A percentile compares a stretch with the other conserved stretches of the same genome.
Conservation (phyloP, 2,888 invertebrate genomes). For the Mythimna lalbum region DNA sequence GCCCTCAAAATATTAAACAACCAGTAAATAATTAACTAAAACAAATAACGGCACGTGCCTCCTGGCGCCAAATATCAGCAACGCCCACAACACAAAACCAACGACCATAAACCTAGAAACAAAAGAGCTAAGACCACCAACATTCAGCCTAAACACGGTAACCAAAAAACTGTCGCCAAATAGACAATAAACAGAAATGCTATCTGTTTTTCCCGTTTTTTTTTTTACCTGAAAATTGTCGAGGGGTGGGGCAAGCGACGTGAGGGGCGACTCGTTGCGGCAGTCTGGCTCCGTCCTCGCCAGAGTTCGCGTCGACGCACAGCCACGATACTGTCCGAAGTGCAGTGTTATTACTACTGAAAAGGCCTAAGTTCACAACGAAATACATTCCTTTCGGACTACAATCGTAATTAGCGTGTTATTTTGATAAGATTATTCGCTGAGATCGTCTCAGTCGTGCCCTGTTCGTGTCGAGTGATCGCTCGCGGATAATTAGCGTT, state of each 20-base stretch:
- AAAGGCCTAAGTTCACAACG: conserved; percentile 74
- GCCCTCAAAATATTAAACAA: background rate
- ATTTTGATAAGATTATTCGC: conserved; percentile 80
- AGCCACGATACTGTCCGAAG: conserved; percentile 60
- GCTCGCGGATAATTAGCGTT: conserved; percentile 72
- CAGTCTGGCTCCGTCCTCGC: conserved; percentile 81
- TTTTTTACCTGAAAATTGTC: conserved; percentile 84
- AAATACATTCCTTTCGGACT: conserved; percentile 61
- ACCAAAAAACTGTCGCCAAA: conserved; percentile 65
- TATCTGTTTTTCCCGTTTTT: conserved; percentile 71
- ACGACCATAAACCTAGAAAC: conserved; percentile 25
- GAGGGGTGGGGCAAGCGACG: conserved; percentile 76
- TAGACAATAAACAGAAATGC: conserved; percentile 65
- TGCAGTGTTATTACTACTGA: conserved; percentile 60
- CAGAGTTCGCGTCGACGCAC: conserved; percentile 71
- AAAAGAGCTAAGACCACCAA: conserved; percentile 52
- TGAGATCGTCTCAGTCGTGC: conserved; percentile 69
- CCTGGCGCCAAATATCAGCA: conserved; percentile 45
- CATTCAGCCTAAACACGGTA: conserved; percentile 41
- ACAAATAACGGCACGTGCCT: conserved; percentile 51
- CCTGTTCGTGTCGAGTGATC: conserved; percentile 83
- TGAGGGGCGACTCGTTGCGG: conserved; percentile 81
- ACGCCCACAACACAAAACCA: conserved; percentile 46
- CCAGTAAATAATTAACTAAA: conserved; percentile 29
- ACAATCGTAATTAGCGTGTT: conserved; percentile 52